A percentile compares a stretch with the other conserved stretches of the same genome.
These are phyloP conservation scores for Romanogobio albipinnatus DNA, from an alignment of 2,113 vertebrate genomes.

Conservation along the genomic window DNA sequence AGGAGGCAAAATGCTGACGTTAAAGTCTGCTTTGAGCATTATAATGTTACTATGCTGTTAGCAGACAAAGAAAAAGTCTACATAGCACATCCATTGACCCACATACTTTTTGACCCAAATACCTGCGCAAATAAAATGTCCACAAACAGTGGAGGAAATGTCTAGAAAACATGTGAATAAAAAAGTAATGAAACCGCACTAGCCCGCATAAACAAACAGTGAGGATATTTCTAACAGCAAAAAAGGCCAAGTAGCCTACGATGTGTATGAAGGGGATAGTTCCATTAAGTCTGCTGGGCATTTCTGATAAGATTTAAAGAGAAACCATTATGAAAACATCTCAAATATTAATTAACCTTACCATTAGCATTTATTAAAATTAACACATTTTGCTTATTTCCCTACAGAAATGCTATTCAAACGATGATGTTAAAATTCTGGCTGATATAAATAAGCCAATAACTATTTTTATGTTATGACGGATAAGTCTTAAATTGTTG, in stretches of 20 bases:
- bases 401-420: not conserved
- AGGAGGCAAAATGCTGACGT: constrained; percentile 21
- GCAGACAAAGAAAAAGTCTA: constrained; percentile 20
- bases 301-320: not conserved
- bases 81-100: constrained; percentile 25
- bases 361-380: not conserved
- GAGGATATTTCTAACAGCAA: constrained; percentile 16
- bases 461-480: not conserved
- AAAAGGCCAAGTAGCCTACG: not conserved
- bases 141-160: not conserved
- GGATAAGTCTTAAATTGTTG: not conserved
- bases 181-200: not conserved
- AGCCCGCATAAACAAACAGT: not conserved
- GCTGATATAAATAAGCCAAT: not conserved
- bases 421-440: not conserved
- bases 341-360: not conserved
- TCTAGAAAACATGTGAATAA: constrained; percentile 6
- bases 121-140: constrained; percentile 23
- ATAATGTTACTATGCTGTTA: not conserved
- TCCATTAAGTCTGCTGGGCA: not conserved
- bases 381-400: not conserved
- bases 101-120: constrained; percentile 39
- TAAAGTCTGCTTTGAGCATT: constrained; percentile 14
- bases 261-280: not conserved
- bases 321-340: not conserved